phyloP scores from a whole-genome alignment of 1,140 invertebrate species.

The Alviniconcha marisindica region DNA sequence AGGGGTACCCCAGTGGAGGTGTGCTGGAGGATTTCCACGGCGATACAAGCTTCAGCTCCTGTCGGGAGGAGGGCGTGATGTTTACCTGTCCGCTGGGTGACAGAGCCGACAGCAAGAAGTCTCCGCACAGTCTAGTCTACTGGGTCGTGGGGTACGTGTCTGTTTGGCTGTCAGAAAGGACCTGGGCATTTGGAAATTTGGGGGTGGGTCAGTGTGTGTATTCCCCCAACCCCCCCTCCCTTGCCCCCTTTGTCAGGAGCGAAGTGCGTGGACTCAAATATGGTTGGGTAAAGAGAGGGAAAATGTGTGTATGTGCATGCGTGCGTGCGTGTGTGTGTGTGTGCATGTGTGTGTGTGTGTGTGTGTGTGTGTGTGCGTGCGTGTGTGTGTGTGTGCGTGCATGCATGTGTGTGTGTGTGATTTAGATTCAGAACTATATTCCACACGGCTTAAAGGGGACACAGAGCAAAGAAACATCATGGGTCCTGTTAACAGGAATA shows the following conservation, averaged over 20 bases:
- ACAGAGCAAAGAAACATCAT: too few species aligned
- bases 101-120: neutral
- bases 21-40: conserved; percentile 46
- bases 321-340: conserved; percentile 4
- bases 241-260: neutral
- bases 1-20: conserved; percentile 23
- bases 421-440: neutral
- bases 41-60: conserved; percentile 10
- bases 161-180: neutral
- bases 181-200: neutral
- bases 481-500: too few species aligned
- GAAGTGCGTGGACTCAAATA: too few species aligned
- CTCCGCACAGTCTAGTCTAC: neutral
- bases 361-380: neutral
- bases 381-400: conserved; percentile 12
- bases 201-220: neutral
- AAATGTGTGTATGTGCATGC: neutral
- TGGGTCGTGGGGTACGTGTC: conserved; percentile 24
- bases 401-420: neutral
- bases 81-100: neutral
- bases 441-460: too few species aligned
- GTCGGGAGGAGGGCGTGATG: neutral
- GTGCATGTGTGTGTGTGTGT: neutral
- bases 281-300: neutral
- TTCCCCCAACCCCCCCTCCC: neutral